A percentile compares a stretch with the other conserved stretches of the same genome.
These are phyloP conservation scores for human DNA, from an alignment of 2,113 vertebrate genomes.

Conservation along the genomic window GRCh38 chr7:109780501-109781000, in stretches of 20 bases:
- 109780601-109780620: neutral
- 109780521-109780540: neutral
- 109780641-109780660: neutral
- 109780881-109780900: neutral
- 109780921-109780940: neutral
- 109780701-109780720: neutral
- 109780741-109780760: neutral
- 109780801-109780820: neutral
- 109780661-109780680: neutral
- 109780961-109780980: neutral
- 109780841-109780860: neutral
- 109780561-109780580: neutral
- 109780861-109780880: neutral
- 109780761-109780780: neutral
- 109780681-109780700: neutral
- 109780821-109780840: neutral
- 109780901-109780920: neutral
- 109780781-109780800: neutral
- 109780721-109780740: neutral
- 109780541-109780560: neutral
- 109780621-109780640: neutral
- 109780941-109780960: fast-evolving
- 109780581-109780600: neutral
- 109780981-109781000: neutral
- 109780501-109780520: neutral